Conservation (phyloP, 1,140 invertebrate genomes). For the Charaxes varanes region DNA sequence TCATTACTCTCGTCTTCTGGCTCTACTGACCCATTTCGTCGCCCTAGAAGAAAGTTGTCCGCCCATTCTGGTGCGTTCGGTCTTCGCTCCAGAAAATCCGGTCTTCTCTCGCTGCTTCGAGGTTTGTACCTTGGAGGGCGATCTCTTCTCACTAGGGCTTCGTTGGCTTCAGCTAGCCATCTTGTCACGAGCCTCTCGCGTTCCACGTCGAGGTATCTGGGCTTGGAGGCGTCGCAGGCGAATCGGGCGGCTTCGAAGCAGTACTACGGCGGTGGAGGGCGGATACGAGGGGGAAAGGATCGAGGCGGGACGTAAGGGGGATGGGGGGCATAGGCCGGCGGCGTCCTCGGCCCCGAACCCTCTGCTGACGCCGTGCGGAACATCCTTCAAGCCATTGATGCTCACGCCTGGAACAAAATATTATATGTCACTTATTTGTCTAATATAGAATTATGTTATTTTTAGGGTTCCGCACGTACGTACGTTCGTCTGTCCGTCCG, state of each 20-base stretch:
- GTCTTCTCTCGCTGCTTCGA: constrained; percentile 51
- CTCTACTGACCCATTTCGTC: constrained; percentile 54
- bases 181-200: constrained; percentile 63
- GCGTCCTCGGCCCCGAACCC: constrained; percentile 63
- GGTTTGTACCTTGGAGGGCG: constrained; percentile 60
- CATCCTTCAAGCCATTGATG: constrained; percentile 65
- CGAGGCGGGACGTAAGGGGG: constrained; percentile 51
- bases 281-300: constrained; percentile 60
- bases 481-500: too few relatives aligned
- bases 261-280: constrained; percentile 64
- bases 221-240: constrained; percentile 66
- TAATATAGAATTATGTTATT: too few relatives aligned
- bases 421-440: too few relatives aligned
- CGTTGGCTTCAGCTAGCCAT: constrained; percentile 72
- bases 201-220: constrained; percentile 65
- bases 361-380: constrained; percentile 67
- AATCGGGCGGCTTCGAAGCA: constrained; percentile 71
- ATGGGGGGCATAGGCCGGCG: constrained; percentile 60
- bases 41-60: constrained; percentile 64
- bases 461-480: too few relatives aligned
- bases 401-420: constrained; percentile 44
- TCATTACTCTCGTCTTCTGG: constrained; percentile 62
- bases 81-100: constrained; percentile 58
- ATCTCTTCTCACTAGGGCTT: constrained; percentile 58
- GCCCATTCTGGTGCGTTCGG: constrained; percentile 64